Evolutionary conservation across 2,888 invertebrate genomes (phyloP), one percentile per base, ranked within the genome.

Genomic region (Gastracanthus pulcherrimus): DNA sequence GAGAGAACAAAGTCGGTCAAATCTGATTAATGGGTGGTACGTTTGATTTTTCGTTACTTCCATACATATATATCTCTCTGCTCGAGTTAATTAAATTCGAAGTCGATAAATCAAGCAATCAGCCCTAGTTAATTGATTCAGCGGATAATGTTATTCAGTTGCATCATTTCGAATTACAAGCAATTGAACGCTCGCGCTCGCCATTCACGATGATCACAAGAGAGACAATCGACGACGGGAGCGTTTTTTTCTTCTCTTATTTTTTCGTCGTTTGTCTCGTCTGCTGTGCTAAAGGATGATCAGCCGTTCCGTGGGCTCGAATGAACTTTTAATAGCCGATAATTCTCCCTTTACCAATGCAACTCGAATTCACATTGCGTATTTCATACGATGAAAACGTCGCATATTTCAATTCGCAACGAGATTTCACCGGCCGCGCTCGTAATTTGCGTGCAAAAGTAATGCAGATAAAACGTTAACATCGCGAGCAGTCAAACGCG

Each of bases 81-180:
- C 23, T 23, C 26, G 55, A 58, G 55, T 55, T 79, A 60, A 79
- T 74, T 41, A 45, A 79, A 79, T 79, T 58, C 60, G 29, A 5
- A 67, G 41, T 62, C 60, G 19, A 69, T 80, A 67, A 76, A 80
- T 75, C 66, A 62, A 69, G 58, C 66, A 64, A 71, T 79, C 70
- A 70, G 26, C 29, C 45, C 16, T 29, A 31, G 31, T 78, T 72
- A 67, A 51, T 66, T 66, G 66, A 79, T 67, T 41, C 58, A 23
- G 23, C 38, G 71, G 38, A 71, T 66, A 72, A 51, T 72, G 55
- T 41, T 55, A 70, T 77, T 45, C 48, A 62, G 62, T 70, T 62
- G 62, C 70, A 77, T 77, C 36, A 60, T 77, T 70, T 64, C 13
- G 41, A 77, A 51, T 77, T 70, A 70, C 58, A 60, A 45, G 38